Percentiles rank a stretch among this genome's conserved stretches.
Conservation (phyloP, 2,113 vertebrate species). For the Pogona vitticeps region DNA sequence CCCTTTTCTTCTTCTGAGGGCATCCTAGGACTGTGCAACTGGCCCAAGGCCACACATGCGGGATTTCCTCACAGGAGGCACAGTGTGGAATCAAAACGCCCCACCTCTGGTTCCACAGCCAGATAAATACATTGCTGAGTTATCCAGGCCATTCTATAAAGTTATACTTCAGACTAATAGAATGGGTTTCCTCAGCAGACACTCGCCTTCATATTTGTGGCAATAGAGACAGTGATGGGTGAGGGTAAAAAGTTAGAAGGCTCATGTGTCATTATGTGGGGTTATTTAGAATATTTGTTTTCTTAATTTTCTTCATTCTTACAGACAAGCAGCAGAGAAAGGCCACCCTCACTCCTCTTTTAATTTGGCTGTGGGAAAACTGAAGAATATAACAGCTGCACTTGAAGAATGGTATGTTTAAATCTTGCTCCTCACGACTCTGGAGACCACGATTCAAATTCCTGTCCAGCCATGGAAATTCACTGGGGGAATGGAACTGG, state of each 20-base stretch:
- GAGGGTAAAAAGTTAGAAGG: too few relatives aligned
- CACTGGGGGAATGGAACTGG: neutral
- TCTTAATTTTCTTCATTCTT: neutral
- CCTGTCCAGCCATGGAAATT: neutral
- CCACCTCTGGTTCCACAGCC: too few relatives aligned
- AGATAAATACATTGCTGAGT: too few relatives aligned
- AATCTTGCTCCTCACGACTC: neutral
- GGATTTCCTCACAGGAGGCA: too few relatives aligned
- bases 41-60: too few relatives aligned
- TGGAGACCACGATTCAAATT: neutral
- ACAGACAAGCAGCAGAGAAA: slow-evolving; percentile 58
- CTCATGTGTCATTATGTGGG: neutral
- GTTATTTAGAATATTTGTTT: neutral
- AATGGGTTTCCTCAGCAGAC: neutral
- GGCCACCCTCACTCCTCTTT: slow-evolving; percentile 64
- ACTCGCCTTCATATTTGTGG: neutral
- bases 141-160: too few relatives aligned
- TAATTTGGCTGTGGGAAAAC: slow-evolving; percentile 55
- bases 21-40: too few relatives aligned
- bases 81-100: too few relatives aligned
- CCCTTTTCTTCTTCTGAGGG: too few relatives aligned
- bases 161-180: too few relatives aligned
- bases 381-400: slow-evolving; percentile 46
- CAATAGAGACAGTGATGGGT: neutral
- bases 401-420: slow-evolving; percentile 50